Evolutionary conservation across 2,113 vertebrate species (phyloP).

Genomic region (Eulemur macaco): DNA sequence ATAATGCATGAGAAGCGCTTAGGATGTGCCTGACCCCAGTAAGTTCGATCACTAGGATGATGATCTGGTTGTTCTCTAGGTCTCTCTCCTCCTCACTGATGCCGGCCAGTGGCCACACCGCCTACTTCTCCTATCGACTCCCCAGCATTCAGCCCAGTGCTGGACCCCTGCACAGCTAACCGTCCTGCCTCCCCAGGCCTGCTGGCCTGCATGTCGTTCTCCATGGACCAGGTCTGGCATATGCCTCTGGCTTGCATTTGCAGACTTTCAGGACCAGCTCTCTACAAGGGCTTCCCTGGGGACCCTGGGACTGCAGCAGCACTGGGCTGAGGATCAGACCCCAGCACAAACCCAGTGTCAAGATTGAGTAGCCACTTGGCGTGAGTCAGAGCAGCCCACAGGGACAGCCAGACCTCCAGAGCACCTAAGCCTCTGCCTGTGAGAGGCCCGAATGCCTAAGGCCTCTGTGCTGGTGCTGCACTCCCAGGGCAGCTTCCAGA

Average conservation of each 20-base stretch:
- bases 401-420: not conserved
- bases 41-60: not conserved
- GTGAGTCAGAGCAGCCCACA: not conserved
- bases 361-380: not conserved
- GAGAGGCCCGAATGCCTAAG: accelerated
- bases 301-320: not conserved
- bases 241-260: not conserved
- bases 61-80: too few relatives aligned
- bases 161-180: not conserved
- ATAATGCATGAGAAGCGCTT: not conserved
- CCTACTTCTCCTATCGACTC: not conserved
- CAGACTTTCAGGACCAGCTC: not conserved
- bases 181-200: not conserved
- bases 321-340: not conserved
- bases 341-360: not conserved
- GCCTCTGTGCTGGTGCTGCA: not conserved
- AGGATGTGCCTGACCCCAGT: accelerated
- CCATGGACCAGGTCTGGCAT: not conserved
- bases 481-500: not conserved
- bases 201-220: not conserved
- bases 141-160: not conserved
- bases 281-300: not conserved
- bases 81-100: not conserved
- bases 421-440: not conserved
- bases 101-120: accelerated